Conservation (phyloP, 2,888 invertebrate species). For the Gari tellinella region DNA sequence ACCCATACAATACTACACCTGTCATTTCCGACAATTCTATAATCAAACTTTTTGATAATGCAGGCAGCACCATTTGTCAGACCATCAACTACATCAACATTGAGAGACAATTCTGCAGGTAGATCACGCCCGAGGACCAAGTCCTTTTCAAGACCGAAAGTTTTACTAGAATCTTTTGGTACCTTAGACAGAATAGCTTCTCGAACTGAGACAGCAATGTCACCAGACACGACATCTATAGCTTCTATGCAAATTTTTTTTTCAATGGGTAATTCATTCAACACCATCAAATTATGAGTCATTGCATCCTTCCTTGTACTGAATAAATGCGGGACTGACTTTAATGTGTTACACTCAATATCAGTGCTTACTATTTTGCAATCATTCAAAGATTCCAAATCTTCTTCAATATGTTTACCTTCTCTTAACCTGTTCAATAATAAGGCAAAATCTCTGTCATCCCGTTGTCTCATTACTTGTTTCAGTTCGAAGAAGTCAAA, state of each 20-base stretch:
- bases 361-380: background rate
- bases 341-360: background rate
- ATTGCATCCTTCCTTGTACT: background rate
- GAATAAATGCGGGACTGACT: background rate
- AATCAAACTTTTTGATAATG: constrained; percentile 47
- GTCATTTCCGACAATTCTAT: constrained; percentile 18
- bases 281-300: no score
- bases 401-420: constrained; percentile 33
- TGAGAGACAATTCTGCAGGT: constrained; percentile 43
- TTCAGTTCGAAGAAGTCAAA: background rate
- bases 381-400: constrained; percentile 15
- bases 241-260: constrained; percentile 10
- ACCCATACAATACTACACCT: constrained; percentile 60
- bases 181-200: constrained; percentile 40
- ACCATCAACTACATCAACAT: constrained; percentile 59
- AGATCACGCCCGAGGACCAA: constrained; percentile 39
- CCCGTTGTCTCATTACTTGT: constrained; percentile 54
- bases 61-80: constrained; percentile 64
- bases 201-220: constrained; percentile 21
- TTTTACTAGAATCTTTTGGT: constrained; percentile 47
- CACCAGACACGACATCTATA: constrained; percentile 47
- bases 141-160: constrained; percentile 38
- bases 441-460: constrained; percentile 44
- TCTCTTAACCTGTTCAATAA: constrained; percentile 51
- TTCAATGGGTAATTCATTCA: no score